Evolutionary conservation across 2,888 invertebrate genomes (phyloP).

Genomic region (Coelopa pilipes): DNA sequence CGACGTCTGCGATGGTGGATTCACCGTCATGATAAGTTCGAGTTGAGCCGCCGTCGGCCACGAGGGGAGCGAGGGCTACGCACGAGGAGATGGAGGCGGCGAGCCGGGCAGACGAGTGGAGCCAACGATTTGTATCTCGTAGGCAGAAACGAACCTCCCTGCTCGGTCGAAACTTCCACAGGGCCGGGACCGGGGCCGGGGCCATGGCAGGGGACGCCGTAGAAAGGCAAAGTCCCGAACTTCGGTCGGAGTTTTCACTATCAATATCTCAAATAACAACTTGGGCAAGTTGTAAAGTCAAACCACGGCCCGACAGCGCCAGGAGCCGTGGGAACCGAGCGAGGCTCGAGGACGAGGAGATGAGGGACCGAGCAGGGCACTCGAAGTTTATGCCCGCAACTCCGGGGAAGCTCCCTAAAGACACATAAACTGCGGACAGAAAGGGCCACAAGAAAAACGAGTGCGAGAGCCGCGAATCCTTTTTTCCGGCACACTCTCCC

Average conservation of each 20-base stretch:
- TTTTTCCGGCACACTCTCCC: background rate
- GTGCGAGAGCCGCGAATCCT: slow-evolving; percentile 30
- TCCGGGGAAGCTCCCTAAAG: slow-evolving; percentile 33
- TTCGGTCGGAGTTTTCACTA: slow-evolving; percentile 37
- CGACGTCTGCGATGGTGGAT: too few species aligned
- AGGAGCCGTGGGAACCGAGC: background rate
- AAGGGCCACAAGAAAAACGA: slow-evolving; percentile 32
- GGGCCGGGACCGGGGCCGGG: too few species aligned
- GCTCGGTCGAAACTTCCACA: too few species aligned
- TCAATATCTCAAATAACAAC: slow-evolving; percentile 36
- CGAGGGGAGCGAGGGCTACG: too few species aligned
- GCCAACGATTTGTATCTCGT: too few species aligned
- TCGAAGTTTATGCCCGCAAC: background rate
- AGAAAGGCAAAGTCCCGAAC: background rate
- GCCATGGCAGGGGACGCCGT: too few species aligned
- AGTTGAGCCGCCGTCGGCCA: too few species aligned
- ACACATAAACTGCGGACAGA: slow-evolving; percentile 35
- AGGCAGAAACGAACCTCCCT: too few species aligned
- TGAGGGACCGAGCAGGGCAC: background rate
- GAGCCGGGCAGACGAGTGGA: too few species aligned
- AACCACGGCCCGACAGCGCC: slow-evolving; percentile 2
- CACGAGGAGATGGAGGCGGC: too few species aligned
- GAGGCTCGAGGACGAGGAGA: background rate
- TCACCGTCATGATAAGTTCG: too few species aligned
- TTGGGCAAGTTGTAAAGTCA: slow-evolving; percentile 32